These are phyloP conservation scores for Acyrthosiphon pisum DNA, from an alignment of 1,140 invertebrate species.

Conservation along the genomic window DNA sequence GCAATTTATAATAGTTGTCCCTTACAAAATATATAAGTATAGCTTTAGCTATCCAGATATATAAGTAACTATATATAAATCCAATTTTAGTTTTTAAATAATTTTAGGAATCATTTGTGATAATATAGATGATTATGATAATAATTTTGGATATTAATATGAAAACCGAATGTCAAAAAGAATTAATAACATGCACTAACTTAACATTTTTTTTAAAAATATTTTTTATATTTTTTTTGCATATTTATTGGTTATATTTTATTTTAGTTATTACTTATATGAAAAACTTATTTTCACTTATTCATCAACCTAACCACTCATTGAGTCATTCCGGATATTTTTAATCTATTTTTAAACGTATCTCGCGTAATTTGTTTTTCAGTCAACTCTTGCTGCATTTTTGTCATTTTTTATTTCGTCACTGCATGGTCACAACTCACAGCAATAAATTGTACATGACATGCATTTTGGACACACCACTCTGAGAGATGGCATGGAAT, in stretches of 20 bases:
- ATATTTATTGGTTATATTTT: background rate
- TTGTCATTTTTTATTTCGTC: background rate
- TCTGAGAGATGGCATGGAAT: background rate
- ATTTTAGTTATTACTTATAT: background rate
- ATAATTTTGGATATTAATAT: background rate
- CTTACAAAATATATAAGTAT: background rate
- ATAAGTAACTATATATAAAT: background rate
- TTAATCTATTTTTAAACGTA: background rate
- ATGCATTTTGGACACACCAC: background rate
- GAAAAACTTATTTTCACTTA: background rate
- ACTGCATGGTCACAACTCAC: background rate
- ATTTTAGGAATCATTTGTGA: background rate
- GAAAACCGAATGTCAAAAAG: background rate
- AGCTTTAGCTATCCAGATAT: background rate
- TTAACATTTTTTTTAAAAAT: background rate
- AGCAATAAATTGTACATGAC: background rate
- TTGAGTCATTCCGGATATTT: background rate
- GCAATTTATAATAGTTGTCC: background rate
- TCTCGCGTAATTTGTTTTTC: background rate
- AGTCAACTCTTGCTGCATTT: background rate
- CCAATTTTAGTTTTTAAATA: background rate
- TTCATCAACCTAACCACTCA: background rate
- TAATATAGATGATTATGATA: background rate
- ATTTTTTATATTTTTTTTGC: background rate
- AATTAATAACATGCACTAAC: background rate